Percentiles rank a stretch among this genome's conserved stretches.
Conservation (phyloP, 2,113 vertebrate species). For the Callithrix jacchus region DNA sequence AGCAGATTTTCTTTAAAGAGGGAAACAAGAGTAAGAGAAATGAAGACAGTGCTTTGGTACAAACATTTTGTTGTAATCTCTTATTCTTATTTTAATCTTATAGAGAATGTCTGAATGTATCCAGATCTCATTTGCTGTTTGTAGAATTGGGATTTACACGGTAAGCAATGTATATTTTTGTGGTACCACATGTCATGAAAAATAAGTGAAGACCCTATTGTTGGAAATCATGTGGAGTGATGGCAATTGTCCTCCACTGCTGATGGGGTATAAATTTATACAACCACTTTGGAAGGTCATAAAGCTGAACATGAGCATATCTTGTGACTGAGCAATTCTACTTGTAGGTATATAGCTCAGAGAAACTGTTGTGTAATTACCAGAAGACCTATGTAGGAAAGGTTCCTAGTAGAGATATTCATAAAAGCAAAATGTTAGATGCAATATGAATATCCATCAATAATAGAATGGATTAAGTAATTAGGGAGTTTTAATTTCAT, state of each 20-base stretch:
- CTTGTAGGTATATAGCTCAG: not conserved
- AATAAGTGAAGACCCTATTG: not conserved
- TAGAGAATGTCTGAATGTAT: conserved; percentile 93
- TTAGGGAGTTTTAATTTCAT: not conserved
- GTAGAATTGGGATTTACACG: conserved; percentile 94
- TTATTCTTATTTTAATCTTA: conserved; percentile 83
- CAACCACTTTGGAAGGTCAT: not conserved
- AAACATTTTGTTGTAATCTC: conserved; percentile 74
- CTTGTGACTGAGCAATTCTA: not conserved
- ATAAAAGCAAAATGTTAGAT: not conserved
- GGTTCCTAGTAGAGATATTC: not conserved
- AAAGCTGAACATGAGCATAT: not conserved
- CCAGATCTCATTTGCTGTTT: conserved; percentile 93
- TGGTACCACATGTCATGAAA: conserved; percentile 51
- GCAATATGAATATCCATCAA: not conserved
- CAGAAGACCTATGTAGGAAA: not conserved
- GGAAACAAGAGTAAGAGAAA: not conserved
- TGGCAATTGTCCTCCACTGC: not conserved
- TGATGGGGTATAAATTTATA: not conserved
- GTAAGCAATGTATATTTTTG: conserved; percentile 84
- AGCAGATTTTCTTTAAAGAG: not conserved
- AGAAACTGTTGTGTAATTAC: not conserved
- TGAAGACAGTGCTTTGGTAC: not conserved
- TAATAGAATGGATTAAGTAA: not conserved
- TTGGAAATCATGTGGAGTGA: not conserved